Evolutionary conservation across 2,888 invertebrate genomes (phyloP).

Genomic region (Noctua janthe): DNA sequence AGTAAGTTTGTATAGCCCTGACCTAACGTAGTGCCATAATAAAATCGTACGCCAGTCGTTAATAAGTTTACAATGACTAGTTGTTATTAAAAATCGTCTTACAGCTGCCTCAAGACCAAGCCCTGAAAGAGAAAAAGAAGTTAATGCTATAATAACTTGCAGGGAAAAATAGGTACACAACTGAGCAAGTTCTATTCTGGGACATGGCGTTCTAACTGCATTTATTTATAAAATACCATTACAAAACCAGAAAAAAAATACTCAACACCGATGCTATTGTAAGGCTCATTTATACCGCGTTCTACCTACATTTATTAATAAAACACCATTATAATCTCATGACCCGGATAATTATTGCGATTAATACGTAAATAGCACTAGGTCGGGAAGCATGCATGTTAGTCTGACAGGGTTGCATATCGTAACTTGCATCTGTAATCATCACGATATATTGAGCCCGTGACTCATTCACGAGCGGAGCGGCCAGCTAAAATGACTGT

Average conservation of each 20-base stretch:
- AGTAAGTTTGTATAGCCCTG: neutral
- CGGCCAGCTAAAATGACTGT: conserved; percentile 26
- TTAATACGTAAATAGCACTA: conserved; percentile 44
- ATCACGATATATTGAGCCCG: conserved; percentile 60
- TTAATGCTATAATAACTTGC: neutral
- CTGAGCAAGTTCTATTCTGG: too few species aligned
- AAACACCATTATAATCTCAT: conserved; percentile 15
- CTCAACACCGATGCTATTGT: neutral
- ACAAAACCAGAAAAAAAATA: conserved; percentile 3
- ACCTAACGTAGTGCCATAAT: neutral
- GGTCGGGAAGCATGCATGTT: conserved; percentile 45
- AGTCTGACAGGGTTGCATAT: conserved; percentile 50
- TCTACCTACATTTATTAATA: conserved; percentile 7
- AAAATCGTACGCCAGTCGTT: neutral
- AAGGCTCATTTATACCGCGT: neutral
- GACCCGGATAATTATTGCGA: conserved; percentile 49
- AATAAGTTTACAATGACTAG: neutral
- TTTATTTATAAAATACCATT: conserved; percentile 20
- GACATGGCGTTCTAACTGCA: neutral
- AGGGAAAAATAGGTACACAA: neutral
- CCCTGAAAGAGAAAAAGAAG: neutral
- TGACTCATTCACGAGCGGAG: conserved; percentile 59
- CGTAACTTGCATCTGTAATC: conserved; percentile 63
- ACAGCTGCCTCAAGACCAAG: neutral
- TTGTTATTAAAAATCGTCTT: neutral